These are phyloP conservation scores for Drosophila pectinifera DNA, from an alignment of 1,140 invertebrate genomes.

Conservation along the genomic window DNA sequence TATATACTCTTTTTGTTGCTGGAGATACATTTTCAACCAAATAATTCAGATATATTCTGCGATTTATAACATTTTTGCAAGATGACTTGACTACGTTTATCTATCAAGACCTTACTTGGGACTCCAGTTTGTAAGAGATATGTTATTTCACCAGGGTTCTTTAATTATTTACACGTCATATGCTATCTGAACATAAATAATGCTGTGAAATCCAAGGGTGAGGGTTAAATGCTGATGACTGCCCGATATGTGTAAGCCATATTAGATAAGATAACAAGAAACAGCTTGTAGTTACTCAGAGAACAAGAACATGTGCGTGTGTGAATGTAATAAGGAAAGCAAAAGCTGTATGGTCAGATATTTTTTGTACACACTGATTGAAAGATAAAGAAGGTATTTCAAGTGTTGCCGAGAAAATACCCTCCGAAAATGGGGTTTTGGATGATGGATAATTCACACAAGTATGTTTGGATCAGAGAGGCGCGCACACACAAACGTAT, in stretches of 20 bases:
- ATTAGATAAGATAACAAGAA: conserved; percentile 47
- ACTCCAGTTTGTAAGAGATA: too few species aligned
- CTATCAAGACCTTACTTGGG: too few species aligned
- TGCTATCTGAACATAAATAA: too few species aligned
- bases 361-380: conserved; percentile 26
- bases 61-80: too few species aligned
- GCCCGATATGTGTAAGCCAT: conserved; percentile 27
- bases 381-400: conserved; percentile 9
- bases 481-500: conserved; percentile 28
- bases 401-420: not conserved
- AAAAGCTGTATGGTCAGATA: conserved; percentile 25
- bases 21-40: too few species aligned
- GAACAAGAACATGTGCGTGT: conserved; percentile 17
- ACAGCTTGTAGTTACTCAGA: conserved; percentile 29
- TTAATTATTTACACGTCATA: too few species aligned
- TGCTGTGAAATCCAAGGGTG: conserved; percentile 2
- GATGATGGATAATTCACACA: conserved; percentile 10
- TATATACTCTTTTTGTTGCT: too few species aligned
- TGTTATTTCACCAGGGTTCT: too few species aligned
- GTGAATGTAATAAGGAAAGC: conserved; percentile 15
- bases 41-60: too few species aligned
- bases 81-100: too few species aligned
- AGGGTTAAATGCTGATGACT: conserved; percentile 15
- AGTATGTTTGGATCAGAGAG: not conserved
- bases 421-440: conserved; percentile 12